These are phyloP conservation scores for Epinephelus coioides DNA, from an alignment of 2,797 vertebrate species.

Conservation along the genomic window DNA sequence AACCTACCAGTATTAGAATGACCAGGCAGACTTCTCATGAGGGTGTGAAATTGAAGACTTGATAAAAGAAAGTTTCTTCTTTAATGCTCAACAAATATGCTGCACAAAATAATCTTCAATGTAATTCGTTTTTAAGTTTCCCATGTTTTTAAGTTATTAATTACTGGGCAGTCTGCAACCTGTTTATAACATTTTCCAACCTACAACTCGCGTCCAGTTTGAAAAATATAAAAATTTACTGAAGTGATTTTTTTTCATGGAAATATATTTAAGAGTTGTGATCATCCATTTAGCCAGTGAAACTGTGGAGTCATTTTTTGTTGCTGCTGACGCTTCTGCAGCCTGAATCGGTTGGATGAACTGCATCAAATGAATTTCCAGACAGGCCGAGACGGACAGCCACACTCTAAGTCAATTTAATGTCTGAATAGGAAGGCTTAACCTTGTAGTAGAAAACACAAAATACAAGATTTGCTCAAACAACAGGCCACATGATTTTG, in stretches of 20 bases:
- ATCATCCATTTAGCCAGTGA: background rate
- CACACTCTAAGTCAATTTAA: background rate
- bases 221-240: background rate
- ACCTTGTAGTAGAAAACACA: background rate
- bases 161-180: too few relatives aligned
- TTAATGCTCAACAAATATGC: background rate
- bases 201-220: background rate
- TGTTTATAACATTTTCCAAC: too few relatives aligned
- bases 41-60: too few relatives aligned
- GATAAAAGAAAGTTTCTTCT: too few relatives aligned
- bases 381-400: conserved; percentile 2
- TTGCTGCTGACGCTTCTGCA: background rate
- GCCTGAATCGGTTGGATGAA: background rate
- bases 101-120: background rate
- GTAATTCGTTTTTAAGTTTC: too few relatives aligned
- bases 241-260: background rate
- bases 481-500: conserved; percentile 2
- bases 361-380: conserved; percentile 12
- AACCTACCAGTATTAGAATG: background rate
- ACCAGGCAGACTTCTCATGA: background rate
- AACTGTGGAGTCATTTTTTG: background rate
- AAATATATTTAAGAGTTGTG: background rate
- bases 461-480: background rate
- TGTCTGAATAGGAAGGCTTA: background rate
- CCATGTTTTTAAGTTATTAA: too few relatives aligned